Conservation (phyloP, 2,113 vertebrate genomes). For the Erinaceus europaeus region DNA sequence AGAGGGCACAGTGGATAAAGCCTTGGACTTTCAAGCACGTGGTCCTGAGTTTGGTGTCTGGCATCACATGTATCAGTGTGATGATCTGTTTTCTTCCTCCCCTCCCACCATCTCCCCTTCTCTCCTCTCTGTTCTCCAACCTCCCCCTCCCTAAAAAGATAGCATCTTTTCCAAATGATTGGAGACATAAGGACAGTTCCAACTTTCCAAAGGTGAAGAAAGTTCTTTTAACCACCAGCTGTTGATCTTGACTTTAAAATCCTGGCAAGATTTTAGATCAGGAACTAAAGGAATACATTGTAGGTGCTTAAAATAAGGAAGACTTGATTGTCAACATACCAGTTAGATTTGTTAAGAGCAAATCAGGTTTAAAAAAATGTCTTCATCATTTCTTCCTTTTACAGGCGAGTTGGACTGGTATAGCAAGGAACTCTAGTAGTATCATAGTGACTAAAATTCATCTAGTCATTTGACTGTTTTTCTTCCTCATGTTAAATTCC, state of each 20-base stretch:
- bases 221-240: background rate
- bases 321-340: background rate
- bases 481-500: background rate
- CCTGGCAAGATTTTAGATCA: background rate
- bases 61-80: background rate
- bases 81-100: background rate
- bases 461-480: background rate
- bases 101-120: too few species aligned
- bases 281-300: background rate
- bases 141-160: background rate
- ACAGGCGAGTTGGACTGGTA: background rate
- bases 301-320: background rate
- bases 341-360: background rate
- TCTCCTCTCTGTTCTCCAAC: too few species aligned
- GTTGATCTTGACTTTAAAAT: background rate
- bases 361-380: background rate
- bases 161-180: background rate
- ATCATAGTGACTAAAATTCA: background rate
- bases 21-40: too few species aligned
- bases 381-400: background rate
- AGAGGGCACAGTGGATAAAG: too few species aligned
- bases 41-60: too few species aligned
- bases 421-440: background rate
- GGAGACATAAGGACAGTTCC: background rate
- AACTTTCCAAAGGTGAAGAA: background rate